Evolutionary conservation across 2,888 invertebrate species (phyloP).

Genomic region (Drepana falcataria): DNA sequence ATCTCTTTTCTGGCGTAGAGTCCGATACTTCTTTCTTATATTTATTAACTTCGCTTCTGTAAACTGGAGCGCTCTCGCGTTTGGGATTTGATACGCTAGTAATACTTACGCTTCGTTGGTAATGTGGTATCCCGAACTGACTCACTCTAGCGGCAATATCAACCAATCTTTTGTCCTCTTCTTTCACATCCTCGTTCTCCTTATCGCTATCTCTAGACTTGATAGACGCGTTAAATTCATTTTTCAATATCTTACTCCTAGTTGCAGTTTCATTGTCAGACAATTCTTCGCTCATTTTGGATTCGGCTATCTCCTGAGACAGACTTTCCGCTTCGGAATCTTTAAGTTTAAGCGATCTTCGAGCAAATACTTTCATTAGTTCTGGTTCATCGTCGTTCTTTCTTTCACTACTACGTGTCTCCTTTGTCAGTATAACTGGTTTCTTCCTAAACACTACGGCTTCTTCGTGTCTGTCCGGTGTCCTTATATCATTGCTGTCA

Average conservation of each 20-base stretch:
- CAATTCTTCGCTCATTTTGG: constrained; percentile 52
- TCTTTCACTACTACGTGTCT: constrained; percentile 49
- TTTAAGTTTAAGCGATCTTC: constrained; percentile 88
- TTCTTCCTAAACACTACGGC: constrained; percentile 79
- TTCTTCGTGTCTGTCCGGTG: constrained; percentile 63
- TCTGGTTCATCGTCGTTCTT: constrained; percentile 86
- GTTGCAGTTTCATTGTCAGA: constrained; percentile 37
- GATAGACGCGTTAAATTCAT: constrained; percentile 72
- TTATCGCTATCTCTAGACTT: constrained; percentile 85
- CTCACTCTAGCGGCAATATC: constrained; percentile 67
- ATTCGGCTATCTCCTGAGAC: constrained; percentile 76
- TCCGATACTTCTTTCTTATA: constrained; percentile 75
- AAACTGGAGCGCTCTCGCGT: constrained; percentile 64
- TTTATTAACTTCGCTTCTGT: constrained; percentile 63
- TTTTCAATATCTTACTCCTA: constrained; percentile 57
- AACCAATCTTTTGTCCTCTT: constrained; percentile 57
- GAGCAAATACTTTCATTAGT: constrained; percentile 88
- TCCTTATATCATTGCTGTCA: constrained; percentile 63
- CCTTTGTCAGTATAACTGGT: constrained; percentile 61
- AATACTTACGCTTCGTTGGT: constrained; percentile 68
- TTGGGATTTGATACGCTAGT: constrained; percentile 60
- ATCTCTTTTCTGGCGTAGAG: constrained; percentile 70
- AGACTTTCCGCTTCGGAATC: constrained; percentile 81
- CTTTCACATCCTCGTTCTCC: constrained; percentile 79
- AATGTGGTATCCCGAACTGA: constrained; percentile 63